Conservation (phyloP, 2,113 vertebrate genomes). For the Dasyornis broadbenti region DNA sequence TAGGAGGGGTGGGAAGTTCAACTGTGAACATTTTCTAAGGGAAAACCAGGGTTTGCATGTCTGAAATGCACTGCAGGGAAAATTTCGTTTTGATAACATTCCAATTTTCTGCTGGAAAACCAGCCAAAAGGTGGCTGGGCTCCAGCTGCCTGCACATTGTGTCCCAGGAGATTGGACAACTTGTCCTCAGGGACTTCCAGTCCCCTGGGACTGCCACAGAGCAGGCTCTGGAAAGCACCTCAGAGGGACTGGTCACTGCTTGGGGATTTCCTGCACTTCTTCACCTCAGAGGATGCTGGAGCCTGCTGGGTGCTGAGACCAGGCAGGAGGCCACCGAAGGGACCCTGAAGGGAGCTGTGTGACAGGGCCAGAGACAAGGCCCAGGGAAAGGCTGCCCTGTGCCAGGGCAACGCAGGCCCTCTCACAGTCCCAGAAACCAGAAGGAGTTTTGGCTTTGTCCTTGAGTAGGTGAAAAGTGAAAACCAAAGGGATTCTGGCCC, state of each 20-base stretch:
- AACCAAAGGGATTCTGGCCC: no score
- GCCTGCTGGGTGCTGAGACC: no score
- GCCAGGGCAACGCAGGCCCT: no score
- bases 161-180: background rate
- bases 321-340: no score
- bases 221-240: background rate
- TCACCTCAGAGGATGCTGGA: background rate
- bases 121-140: background rate
- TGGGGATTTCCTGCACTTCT: background rate
- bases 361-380: no score
- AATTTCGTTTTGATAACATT: background rate
- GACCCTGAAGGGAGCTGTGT: no score
- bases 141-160: background rate
- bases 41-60: background rate
- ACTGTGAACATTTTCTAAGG: background rate
- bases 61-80: background rate
- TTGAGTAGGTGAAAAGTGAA: no score
- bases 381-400: no score
- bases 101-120: background rate
- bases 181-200: background rate
- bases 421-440: no score
- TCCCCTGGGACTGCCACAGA: background rate
- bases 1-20: background rate
- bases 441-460: no score
- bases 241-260: background rate